Evolutionary conservation across 2,888 invertebrate genomes (phyloP).

Genomic region (Leucophenga maculata): DNA sequence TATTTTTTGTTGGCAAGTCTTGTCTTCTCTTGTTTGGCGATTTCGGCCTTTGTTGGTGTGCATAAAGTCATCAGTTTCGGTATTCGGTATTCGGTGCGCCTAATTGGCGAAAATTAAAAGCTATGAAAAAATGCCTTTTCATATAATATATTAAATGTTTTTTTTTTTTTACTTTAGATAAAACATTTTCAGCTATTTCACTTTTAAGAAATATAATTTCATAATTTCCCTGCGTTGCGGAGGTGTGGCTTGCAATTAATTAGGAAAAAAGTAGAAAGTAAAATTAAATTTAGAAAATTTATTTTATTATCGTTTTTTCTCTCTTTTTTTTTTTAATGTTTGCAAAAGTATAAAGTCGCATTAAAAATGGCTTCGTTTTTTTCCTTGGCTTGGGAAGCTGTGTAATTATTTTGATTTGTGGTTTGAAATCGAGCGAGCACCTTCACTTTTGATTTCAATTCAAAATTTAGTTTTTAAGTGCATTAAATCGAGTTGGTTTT

Average conservation of each 20-base stretch:
- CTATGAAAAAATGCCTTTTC: slow-evolving; percentile 49
- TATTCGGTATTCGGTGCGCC: slow-evolving; percentile 38
- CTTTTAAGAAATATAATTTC: too few relatives aligned
- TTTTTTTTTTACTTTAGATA: neutral
- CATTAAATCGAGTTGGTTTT: too few relatives aligned
- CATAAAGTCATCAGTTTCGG: slow-evolving; percentile 30
- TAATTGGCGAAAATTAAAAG: slow-evolving; percentile 64
- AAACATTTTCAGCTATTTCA: slow-evolving; percentile 19
- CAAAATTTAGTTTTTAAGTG: neutral
- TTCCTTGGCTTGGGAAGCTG: slow-evolving; percentile 21
- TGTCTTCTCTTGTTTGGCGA: slow-evolving; percentile 29
- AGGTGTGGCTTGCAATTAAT: slow-evolving; percentile 59
- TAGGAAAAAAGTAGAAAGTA: slow-evolving; percentile 58
- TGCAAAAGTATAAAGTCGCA: slow-evolving; percentile 37
- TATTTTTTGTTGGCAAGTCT: slow-evolving; percentile 51
- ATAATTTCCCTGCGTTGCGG: slow-evolving; percentile 44
- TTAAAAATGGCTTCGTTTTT: slow-evolving; percentile 30
- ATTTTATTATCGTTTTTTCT: slow-evolving; percentile 24
- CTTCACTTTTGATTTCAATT: slow-evolving; percentile 7
- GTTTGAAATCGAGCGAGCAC: slow-evolving; percentile 1
- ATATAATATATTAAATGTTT: neutral
- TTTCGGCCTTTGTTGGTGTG: slow-evolving; percentile 21
- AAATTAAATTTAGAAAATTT: slow-evolving; percentile 41
- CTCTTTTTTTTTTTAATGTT: slow-evolving; percentile 32
- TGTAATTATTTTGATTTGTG: slow-evolving; percentile 24